Percentiles rank a stretch among this genome's conserved stretches.
Evolutionary conservation across 2,797 vertebrate species (phyloP).

Genomic region (Halcyon badia): DNA sequence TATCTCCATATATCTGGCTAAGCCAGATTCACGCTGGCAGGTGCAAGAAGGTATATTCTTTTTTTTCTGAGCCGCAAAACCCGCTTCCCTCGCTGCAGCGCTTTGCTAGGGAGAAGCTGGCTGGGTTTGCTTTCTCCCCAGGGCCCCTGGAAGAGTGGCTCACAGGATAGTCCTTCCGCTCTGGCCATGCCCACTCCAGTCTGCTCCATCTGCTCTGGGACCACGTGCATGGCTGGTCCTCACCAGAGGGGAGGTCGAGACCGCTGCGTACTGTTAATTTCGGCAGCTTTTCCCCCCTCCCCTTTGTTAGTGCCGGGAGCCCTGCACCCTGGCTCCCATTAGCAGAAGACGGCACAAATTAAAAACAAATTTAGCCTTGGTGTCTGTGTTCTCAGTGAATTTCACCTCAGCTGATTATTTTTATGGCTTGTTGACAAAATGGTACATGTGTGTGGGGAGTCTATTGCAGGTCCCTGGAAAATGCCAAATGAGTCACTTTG

Average conservation of each 20-base stretch:
- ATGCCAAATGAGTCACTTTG: conserved; percentile 60
- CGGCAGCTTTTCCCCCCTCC: neutral
- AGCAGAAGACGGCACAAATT: conserved; percentile 42
- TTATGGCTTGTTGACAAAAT: conserved; percentile 64
- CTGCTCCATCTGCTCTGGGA: conserved; percentile 57
- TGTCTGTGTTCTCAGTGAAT: conserved; percentile 4
- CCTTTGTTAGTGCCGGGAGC: neutral
- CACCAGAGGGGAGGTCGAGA: conserved; percentile 24
- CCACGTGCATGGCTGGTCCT: neutral
- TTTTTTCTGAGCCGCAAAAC: neutral
- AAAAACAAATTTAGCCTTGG: conserved; percentile 58
- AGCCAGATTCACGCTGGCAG: conserved; percentile 7
- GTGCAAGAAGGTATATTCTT: neutral
- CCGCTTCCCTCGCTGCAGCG: neutral
- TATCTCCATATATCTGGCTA: neutral
- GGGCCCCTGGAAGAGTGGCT: neutral
- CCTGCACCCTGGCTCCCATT: neutral
- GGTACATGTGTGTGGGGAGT: neutral
- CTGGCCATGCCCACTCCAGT: neutral
- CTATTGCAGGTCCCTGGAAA: conserved; percentile 57
- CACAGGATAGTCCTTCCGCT: neutral
- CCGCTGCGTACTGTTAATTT: neutral
- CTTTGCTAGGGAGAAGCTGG: neutral
- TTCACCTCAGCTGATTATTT: conserved; percentile 42
- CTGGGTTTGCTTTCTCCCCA: neutral